These are phyloP conservation scores for Chaunax sp. DNA, from an alignment of 2,797 vertebrate species.

Conservation along the genomic window DNA sequence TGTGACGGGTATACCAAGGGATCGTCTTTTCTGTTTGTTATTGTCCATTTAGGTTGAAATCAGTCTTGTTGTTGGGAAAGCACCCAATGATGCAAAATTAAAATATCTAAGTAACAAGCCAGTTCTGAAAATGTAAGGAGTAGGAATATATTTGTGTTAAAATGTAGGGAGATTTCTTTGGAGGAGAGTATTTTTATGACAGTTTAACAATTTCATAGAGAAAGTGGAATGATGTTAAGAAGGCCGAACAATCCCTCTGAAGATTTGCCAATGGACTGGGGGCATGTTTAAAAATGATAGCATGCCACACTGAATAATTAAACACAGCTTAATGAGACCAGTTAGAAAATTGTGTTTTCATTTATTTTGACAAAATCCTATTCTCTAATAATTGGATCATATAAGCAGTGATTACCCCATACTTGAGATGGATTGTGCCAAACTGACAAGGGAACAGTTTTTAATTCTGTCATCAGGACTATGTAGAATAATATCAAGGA, in stretches of 20 bases:
- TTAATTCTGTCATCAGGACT: conserved; percentile 14
- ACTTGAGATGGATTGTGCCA: conserved; percentile 21
- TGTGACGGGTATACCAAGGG: no score
- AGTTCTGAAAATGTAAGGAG: no score
- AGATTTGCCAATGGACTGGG: conserved; percentile 37
- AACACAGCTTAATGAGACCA: conserved; percentile 52
- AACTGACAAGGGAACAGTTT: conserved; percentile 11
- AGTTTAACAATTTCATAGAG: conserved; percentile 17
- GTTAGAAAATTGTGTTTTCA: conserved; percentile 51
- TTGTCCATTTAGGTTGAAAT: no score
- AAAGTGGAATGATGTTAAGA: conserved; percentile 19
- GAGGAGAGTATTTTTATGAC: not conserved
- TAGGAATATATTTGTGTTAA: no score
- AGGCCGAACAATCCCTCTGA: conserved; percentile 22
- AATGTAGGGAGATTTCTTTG: no score
- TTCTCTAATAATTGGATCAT: conserved; percentile 57
- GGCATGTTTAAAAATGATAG: conserved; percentile 46
- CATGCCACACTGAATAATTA: conserved; percentile 48
- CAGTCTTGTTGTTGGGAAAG: no score
- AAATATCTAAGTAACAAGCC: no score
- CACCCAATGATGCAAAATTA: no score
- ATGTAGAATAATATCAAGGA: not conserved
- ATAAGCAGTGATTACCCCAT: conserved; percentile 38
- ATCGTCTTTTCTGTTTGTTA: no score
- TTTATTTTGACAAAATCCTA: conserved; percentile 57